phyloP scores from a whole-genome alignment of 1,140 invertebrate species.

The Aphelenchoides besseyi region DNA sequence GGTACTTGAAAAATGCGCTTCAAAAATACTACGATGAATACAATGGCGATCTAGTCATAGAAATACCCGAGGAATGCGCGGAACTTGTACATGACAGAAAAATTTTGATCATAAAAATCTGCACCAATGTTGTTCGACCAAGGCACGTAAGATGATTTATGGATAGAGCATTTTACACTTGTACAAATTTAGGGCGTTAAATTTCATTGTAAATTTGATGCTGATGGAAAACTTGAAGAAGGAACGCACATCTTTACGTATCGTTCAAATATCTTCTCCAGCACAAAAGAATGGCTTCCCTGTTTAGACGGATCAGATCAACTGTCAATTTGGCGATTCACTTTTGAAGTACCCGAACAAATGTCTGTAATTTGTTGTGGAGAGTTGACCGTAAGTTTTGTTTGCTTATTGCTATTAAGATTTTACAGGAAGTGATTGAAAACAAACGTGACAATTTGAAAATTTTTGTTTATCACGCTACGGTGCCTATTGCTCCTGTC shows the following conservation, averaged over 20 bases:
- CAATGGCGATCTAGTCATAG: conserved; percentile 34
- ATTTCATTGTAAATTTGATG: conserved; percentile 31
- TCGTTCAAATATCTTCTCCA: conserved; percentile 43
- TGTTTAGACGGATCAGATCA: conserved; percentile 44
- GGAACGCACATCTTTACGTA: conserved; percentile 45
- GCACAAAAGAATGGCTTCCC: conserved; percentile 46
- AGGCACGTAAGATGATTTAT: conserved; percentile 26
- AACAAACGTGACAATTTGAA: conserved; percentile 36
- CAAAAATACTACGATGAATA: conserved; percentile 12
- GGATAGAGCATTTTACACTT: not conserved
- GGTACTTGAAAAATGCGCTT: conserved; percentile 30
- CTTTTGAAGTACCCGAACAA: conserved; percentile 34
- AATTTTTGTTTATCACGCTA: conserved; percentile 48
- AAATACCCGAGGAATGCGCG: conserved; percentile 32
- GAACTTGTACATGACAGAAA: conserved; percentile 16
- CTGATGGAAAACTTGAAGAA: conserved; percentile 16
- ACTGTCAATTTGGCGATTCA: conserved; percentile 41
- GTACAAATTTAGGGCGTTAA: conserved; percentile 42
- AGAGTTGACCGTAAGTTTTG: conserved; percentile 35
- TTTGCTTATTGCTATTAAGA: conserved; percentile 28
- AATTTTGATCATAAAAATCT: conserved; percentile 33
- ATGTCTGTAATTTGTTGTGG: conserved; percentile 36
- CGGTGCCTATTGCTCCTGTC: conserved; percentile 48
- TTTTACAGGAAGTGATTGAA: conserved; percentile 19
- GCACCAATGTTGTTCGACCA: conserved; percentile 30